Evolutionary conservation across 2,888 invertebrate genomes (phyloP).

Genomic region (Polydrusus tereticollis): DNA sequence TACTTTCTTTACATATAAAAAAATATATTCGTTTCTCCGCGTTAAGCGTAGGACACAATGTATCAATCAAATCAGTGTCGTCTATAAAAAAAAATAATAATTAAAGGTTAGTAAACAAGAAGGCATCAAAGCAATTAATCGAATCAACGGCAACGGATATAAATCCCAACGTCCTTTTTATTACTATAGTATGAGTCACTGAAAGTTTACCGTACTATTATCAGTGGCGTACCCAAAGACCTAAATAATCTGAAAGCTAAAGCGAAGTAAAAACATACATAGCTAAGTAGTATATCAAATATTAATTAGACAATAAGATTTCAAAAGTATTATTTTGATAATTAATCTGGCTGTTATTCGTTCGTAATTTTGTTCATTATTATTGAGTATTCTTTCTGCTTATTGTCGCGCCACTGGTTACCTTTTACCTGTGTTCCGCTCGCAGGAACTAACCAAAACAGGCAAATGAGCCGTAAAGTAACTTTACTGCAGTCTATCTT

Average conservation of each 20-base stretch:
- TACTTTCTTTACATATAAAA: too few relatives aligned
- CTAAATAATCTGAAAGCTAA: too few relatives aligned
- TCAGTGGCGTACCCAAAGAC: neutral
- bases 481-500: neutral
- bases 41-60: too few relatives aligned
- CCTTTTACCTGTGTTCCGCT: conserved; percentile 36
- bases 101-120: neutral
- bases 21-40: too few relatives aligned
- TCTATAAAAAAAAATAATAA: neutral
- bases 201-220: conserved; percentile 12
- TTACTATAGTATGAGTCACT: conserved; percentile 14
- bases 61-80: neutral
- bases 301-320: too few relatives aligned
- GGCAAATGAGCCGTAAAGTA: conserved; percentile 29
- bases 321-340: too few relatives aligned
- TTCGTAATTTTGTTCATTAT: too few relatives aligned
- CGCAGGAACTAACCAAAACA: conserved; percentile 39
- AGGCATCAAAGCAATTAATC: neutral
- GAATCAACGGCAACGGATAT: conserved; percentile 8
- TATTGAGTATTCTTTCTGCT: neutral
- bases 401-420: conserved; percentile 30
- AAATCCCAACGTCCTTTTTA: neutral
- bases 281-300: too few relatives aligned
- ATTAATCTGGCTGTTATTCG: too few relatives aligned
- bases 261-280: too few relatives aligned